These are phyloP conservation scores for Drosophila emarginata DNA, from an alignment of 2,888 invertebrate genomes.

Conservation along the genomic window DNA sequence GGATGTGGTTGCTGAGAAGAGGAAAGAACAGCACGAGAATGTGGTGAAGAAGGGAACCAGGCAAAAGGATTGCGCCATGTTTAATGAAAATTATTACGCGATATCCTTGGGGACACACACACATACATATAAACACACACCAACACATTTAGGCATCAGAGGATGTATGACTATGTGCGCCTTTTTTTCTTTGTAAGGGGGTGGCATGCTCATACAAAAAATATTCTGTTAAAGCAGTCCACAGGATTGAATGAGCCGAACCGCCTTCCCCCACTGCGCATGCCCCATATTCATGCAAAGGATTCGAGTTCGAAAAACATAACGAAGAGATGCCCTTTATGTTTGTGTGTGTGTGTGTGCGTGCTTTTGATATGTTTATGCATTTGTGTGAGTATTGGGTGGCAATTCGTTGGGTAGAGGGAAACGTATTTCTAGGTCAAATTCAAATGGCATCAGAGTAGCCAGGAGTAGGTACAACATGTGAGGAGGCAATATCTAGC, in stretches of 20 bases:
- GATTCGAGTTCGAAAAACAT: constrained; percentile 60
- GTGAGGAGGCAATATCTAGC: constrained; percentile 6
- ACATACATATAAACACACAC: constrained; percentile 21
- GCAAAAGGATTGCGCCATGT: constrained; percentile 65
- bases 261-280: constrained; percentile 54
- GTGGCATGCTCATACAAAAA: constrained; percentile 74
- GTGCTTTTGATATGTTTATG: constrained; percentile 23
- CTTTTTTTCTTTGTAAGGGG: constrained; percentile 57
- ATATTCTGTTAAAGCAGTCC: constrained; percentile 28
- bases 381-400: constrained; percentile 27
- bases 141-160: constrained; percentile 18
- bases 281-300: constrained; percentile 45
- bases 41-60: constrained; percentile 35
- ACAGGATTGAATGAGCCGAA: constrained; percentile 37
- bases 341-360: constrained; percentile 20
- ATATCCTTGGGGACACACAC: constrained; percentile 68
- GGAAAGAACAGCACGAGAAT: constrained; percentile 5
- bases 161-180: constrained; percentile 60
- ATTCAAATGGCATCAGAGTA: constrained; percentile 55
- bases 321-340: constrained; percentile 30
- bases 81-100: constrained; percentile 78
- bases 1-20: constrained; percentile 45
- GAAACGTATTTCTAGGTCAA: constrained; percentile 72
- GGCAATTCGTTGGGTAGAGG: constrained; percentile 30
- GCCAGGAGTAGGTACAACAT: constrained; percentile 29